Conservation (phyloP, 2,888 invertebrate species). For the Strigamia transsilvanica region DNA sequence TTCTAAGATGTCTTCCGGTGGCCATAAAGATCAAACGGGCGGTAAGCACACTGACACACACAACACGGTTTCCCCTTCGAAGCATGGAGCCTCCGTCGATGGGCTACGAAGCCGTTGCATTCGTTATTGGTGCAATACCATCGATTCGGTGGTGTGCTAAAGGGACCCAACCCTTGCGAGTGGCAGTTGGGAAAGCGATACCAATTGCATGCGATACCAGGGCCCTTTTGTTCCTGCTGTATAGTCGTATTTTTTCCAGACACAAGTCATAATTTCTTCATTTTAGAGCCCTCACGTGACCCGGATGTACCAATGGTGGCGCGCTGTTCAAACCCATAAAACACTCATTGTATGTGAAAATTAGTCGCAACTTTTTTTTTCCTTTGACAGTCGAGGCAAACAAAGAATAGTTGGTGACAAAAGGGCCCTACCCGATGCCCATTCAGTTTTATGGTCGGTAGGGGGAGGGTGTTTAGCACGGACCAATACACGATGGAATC, state of each 20-base stretch:
- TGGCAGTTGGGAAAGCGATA: slow-evolving; percentile 51
- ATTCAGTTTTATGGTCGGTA: slow-evolving; percentile 48
- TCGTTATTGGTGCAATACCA: slow-evolving; percentile 45
- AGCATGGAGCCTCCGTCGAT: slow-evolving; percentile 29
- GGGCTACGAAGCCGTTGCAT: slow-evolving; percentile 26
- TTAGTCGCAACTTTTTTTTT: slow-evolving; percentile 56
- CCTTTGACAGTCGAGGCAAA: slow-evolving; percentile 45
- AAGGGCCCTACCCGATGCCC: slow-evolving; percentile 51
- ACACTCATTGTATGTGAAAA: slow-evolving; percentile 57
- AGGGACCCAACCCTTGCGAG: slow-evolving; percentile 49
- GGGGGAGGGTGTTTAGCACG: slow-evolving; percentile 51
- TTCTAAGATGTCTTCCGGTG: slow-evolving; percentile 51
- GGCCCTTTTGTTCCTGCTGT: slow-evolving; percentile 56
- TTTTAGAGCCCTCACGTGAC: slow-evolving; percentile 57
- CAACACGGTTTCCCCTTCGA: slow-evolving; percentile 23
- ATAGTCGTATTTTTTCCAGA: slow-evolving; percentile 57
- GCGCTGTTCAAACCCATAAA: slow-evolving; percentile 57
- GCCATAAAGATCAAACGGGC: slow-evolving; percentile 44
- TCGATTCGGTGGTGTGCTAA: slow-evolving; percentile 41
- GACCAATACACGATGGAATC: slow-evolving; percentile 9
- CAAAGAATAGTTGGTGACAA: slow-evolving; percentile 52
- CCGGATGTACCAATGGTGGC: slow-evolving; percentile 56
- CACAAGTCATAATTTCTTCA: slow-evolving; percentile 58
- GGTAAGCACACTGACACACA: slow-evolving; percentile 51
- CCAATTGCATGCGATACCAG: slow-evolving; percentile 53